Evolutionary conservation across 2,113 vertebrate genomes (phyloP).

Genomic region (Lethenteron reissneri): DNA sequence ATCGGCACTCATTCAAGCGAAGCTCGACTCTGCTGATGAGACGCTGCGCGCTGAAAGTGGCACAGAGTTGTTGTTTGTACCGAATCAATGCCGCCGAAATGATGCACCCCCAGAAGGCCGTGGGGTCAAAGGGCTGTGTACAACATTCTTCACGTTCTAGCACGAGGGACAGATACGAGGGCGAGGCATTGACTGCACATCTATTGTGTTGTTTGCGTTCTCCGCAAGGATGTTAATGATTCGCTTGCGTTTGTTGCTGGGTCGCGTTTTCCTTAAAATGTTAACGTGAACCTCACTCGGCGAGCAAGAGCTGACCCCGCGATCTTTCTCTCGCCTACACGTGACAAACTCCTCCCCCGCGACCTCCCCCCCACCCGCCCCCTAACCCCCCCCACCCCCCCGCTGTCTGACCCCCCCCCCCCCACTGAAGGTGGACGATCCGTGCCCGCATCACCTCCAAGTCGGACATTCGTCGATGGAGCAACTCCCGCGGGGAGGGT

Average conservation of each 20-base stretch:
- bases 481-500: conserved; percentile 82
- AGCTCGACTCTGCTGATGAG: no score
- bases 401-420: background rate
- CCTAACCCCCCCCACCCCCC: background rate
- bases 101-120: no score
- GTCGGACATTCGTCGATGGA: conserved; percentile 69
- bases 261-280: background rate
- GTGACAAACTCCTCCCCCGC: background rate
- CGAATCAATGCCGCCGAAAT: no score
- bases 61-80: no score
- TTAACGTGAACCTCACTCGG: background rate
- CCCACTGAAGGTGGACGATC: conserved; percentile 56
- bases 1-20: no score
- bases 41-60: no score
- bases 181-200: no score
- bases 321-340: background rate
- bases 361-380: background rate
- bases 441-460: conserved; percentile 82
- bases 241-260: background rate
- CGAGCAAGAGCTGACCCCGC: background rate
- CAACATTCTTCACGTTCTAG: no score
- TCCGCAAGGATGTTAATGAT: conserved; percentile 7
- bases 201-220: no score
- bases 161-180: no score
- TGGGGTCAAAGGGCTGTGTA: no score